phyloP scores from a whole-genome alignment of 2,797 vertebrate genomes.

The Acanthiza pusilla region DNA sequence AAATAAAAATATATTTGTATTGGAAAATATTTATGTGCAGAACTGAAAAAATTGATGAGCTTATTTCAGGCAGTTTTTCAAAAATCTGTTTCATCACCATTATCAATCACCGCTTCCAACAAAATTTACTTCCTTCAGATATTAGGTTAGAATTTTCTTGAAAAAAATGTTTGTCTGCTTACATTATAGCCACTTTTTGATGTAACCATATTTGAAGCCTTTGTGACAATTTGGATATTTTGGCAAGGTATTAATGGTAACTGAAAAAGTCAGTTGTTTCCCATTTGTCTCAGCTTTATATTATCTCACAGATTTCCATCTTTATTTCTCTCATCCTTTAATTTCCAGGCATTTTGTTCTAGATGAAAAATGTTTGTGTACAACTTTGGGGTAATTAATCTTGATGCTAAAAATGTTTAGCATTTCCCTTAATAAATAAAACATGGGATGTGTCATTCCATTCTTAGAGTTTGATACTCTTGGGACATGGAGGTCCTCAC shows the following conservation, averaged over 20 bases:
- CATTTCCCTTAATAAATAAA: not conserved
- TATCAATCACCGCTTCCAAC: not conserved
- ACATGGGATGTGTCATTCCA: not conserved
- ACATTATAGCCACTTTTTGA: not conserved
- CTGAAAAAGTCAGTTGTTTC: not conserved
- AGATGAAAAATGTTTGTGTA: not conserved
- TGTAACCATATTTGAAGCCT: not conserved
- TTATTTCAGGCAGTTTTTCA: not conserved
- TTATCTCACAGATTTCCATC: not conserved
- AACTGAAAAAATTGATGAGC: not conserved
- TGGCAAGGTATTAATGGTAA: not conserved
- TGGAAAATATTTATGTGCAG: not conserved
- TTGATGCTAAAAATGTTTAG: not conserved
- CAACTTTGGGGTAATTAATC: not conserved
- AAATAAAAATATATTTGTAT: not conserved
- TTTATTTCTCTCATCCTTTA: not conserved
- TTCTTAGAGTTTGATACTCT: not conserved
- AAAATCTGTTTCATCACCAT: not conserved
- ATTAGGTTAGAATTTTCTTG: not conserved
- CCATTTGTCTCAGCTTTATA: not conserved
- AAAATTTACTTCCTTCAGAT: not conserved
- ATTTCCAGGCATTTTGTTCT: not conserved
- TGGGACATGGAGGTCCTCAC: not conserved
- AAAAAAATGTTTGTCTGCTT: not conserved
- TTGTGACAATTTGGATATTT: not conserved